Base-by-base conservation (phyloP, 2,888 invertebrate species). In the Sarcophaga variegata region DNA sequence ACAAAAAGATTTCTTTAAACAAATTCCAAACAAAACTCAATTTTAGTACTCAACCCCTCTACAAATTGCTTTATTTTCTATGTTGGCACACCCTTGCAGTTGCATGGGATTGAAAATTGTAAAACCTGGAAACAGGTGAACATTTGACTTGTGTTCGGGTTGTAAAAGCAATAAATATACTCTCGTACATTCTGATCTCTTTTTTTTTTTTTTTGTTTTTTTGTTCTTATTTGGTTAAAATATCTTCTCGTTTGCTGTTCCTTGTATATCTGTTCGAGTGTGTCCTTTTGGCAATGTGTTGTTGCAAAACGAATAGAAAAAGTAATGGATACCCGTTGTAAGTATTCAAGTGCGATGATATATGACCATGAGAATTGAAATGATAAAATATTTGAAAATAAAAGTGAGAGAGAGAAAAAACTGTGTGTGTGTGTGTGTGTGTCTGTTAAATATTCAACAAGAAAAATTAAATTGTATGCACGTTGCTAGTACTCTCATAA, bases 101-200 rank as follows among this genome's bases (percentile, higher is more conserved):
- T 54, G 37, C 47, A 20, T 54, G 27, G 22, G 22, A 1, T 67
- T 74, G 12, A 49, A 67, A 20, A 22, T 62, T 22, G 11, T 5
- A 37, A 49, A 12, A 78, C 27, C 22, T 10, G 62, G 25, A 69
- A 83, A 78, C 77, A 83, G 66, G 83, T 78, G 83, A 67, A 72
- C 71, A 67, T 83, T 67, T 83, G 72, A 82, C 64, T 77, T 66
- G 76, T 66, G 47, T 77, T 64, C 71, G 77, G 66, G 47, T 54
- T 77, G 66, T 60, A 47, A 66, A 83, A 77, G 60, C 71, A 71
- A 83, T 83, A 83, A 82, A 82, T 80, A 66, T 49, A 54, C 22
- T 22, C 22, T 22, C 22, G 22, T 22, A 22, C 12, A 54, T 14
- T 54, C 17, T 3, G 5, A 14, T 25, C 4, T 70, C 8, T 4